Conservation (phyloP, 2,797 vertebrate species). For the Todus mexicanus region DNA sequence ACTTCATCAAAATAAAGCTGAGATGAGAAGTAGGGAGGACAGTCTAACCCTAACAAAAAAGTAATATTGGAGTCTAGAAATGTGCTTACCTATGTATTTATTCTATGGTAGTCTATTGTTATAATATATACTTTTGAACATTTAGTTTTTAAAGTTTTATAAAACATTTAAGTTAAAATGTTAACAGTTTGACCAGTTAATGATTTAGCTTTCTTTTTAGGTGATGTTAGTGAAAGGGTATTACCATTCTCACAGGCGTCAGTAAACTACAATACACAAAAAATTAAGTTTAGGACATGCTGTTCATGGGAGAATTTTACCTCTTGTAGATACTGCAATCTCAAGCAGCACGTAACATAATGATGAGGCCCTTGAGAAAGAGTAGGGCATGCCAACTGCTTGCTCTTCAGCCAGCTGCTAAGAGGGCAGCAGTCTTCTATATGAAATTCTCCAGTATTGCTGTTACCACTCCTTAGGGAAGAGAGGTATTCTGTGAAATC, state of each 20-base stretch:
- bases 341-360: neutral
- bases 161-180: slow-evolving; percentile 40
- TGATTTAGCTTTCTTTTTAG: slow-evolving; percentile 32
- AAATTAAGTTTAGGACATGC: neutral
- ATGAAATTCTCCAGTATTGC: neutral
- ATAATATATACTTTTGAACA: slow-evolving; percentile 46
- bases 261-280: neutral
- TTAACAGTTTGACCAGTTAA: slow-evolving; percentile 38
- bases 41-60: neutral
- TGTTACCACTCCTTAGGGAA: neutral
- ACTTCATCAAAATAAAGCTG: neutral
- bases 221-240: slow-evolving; percentile 5
- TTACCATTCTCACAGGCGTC: slow-evolving; percentile 21
- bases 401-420: neutral
- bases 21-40: neutral
- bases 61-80: neutral
- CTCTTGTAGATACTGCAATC: neutral
- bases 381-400: neutral
- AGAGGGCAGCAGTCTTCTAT: neutral
- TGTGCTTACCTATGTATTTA: slow-evolving; percentile 52
- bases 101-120: slow-evolving; percentile 56
- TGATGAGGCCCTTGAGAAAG: neutral
- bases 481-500: neutral
- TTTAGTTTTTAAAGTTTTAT: slow-evolving; percentile 57
- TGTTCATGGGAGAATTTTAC: neutral